These are phyloP conservation scores for Patella caerulea DNA, from an alignment of 2,888 invertebrate species.

Conservation along the genomic window DNA sequence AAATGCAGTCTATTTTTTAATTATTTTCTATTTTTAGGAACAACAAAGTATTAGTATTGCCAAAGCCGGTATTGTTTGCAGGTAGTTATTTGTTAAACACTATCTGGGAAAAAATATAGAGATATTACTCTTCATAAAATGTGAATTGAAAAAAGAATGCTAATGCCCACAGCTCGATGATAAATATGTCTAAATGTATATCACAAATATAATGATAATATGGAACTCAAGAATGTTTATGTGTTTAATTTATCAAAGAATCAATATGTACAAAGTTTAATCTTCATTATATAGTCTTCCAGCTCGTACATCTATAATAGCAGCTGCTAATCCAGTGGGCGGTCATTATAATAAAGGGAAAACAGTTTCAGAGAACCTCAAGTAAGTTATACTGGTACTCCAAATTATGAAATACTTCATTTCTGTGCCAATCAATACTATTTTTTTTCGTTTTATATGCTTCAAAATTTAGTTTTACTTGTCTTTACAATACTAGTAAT, in stretches of 20 bases:
- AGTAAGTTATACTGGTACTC: conserved; percentile 64
- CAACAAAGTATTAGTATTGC: conserved; percentile 92
- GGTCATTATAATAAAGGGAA: conserved; percentile 91
- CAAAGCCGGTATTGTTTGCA: conserved; percentile 85
- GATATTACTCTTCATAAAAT: too few species aligned
- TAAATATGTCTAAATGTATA: not conserved
- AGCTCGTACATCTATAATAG: conserved; percentile 87
- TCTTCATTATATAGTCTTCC: conserved; percentile 78
- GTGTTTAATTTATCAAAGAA: not conserved
- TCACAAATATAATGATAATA: not conserved
- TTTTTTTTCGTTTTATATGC: too few species aligned
- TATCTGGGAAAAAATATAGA: too few species aligned
- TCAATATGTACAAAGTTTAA: not conserved
- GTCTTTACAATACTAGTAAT: too few species aligned
- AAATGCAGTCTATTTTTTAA: not conserved
- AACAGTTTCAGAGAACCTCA: conserved; percentile 90
- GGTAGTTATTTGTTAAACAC: conserved; percentile 42
- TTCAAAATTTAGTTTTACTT: too few species aligned
- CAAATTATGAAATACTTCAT: not conserved
- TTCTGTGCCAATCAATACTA: too few species aligned
- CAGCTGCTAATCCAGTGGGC: conserved; percentile 92
- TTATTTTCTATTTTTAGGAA: conserved; percentile 74
- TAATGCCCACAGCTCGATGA: too few species aligned
- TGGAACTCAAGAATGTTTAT: not conserved
- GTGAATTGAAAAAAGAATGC: too few species aligned